Conservation (phyloP, 1,140 invertebrate species). For the Phthorimaea operculella region DNA sequence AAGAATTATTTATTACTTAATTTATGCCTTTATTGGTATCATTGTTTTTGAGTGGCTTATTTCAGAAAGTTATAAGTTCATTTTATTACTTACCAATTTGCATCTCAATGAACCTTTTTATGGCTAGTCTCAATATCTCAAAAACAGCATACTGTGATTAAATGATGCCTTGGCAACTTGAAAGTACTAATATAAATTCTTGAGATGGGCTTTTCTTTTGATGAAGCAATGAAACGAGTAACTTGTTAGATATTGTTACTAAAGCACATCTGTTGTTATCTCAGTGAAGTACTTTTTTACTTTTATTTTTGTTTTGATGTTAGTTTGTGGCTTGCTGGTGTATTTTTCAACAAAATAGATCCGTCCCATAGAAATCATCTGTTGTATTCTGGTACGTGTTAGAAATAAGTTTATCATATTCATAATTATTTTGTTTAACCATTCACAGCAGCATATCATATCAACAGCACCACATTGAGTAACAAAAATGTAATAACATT, state of each 20-base stretch:
- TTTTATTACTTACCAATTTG: neutral
- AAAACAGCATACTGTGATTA: slow-evolving; percentile 55
- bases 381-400: slow-evolving; percentile 26
- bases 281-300: slow-evolving; percentile 10
- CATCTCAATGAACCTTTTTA: neutral
- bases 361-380: slow-evolving; percentile 23
- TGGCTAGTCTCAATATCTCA: slow-evolving; percentile 17
- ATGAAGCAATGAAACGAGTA: neutral
- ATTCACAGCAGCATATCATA: slow-evolving; percentile 59
- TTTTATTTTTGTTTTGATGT: slow-evolving; percentile 5
- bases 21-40: slow-evolving; percentile 12
- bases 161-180: slow-evolving; percentile 48
- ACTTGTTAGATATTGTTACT: slow-evolving; percentile 8
- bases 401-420: slow-evolving; percentile 29
- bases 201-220: slow-evolving; percentile 18
- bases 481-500: slow-evolving; percentile 51
- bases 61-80: too few species aligned
- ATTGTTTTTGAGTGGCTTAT: neutral
- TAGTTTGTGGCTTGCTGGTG: slow-evolving; percentile 16
- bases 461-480: slow-evolving; percentile 44
- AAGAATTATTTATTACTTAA: slow-evolving; percentile 17
- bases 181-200: slow-evolving; percentile 39
- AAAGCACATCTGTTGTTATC: slow-evolving; percentile 23
- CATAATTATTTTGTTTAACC: slow-evolving; percentile 46
- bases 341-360: slow-evolving; percentile 20